Base-by-base conservation (phyloP, 2,113 vertebrate genomes). In the Cairina moschata region DNA sequence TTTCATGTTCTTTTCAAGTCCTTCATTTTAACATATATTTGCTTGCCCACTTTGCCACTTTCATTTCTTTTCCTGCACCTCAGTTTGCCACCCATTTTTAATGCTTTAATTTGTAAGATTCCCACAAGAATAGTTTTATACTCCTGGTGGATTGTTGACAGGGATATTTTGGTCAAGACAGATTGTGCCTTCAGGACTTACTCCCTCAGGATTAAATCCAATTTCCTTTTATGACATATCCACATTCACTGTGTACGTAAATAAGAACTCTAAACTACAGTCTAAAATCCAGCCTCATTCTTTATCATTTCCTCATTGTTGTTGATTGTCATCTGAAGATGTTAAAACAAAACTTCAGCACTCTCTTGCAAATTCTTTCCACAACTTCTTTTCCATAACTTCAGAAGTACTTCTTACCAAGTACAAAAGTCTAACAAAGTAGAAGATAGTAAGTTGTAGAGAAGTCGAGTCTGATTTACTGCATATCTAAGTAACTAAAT, bases 101-200 rank as follows among this genome's bases (percentile, higher is more conserved):
- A 42, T 72, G 83, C 84, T 94, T 93, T 91, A 75, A 72, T 74
- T 93, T 83, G 48, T 28, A 92, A 66, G 40, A 81, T 83, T 92
- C 73, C 89, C 76, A 69, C 50, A 88, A 73, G 76, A 73, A 76
- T n/a, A 73, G 50, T 69, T 63, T 80, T 36, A 48, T 14, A 46
- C 26, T 1, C 1, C 75, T 66, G 16, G 28, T 59, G 74, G 56
- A 84, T 1, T 1, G 60, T 4, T 62, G 67, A 83, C 34, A 80
- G 50, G 42, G 76, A 81, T 84, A 77, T 73, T 50, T 84, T 77
- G 55, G 91, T 78, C 55, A 87, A 78, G 88, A 86, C 59, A 93
- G 77, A 89, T 71, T 82, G 78, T 71, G 56, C 66, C 69, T 86
- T 92, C 38, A 73, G 86, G 68, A 73, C 34, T 83, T 26, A 36